Evolutionary conservation across 2,113 vertebrate genomes (phyloP).

Genomic region (Leptobrachium ailaonicum): DNA sequence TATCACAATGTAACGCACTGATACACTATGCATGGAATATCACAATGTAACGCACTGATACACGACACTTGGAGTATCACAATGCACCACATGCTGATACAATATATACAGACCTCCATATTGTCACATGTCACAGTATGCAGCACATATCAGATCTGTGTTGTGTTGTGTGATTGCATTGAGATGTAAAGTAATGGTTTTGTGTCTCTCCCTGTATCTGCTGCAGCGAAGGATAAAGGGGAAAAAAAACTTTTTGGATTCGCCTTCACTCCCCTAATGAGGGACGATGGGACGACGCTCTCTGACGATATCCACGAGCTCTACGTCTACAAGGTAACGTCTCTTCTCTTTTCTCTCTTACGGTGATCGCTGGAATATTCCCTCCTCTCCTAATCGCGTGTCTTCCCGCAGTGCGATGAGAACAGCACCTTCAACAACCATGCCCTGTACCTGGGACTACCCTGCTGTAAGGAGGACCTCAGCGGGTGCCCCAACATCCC

Average conservation of each 20-base stretch:
- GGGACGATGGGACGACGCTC: conserved; percentile 94
- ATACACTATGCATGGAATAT: no score
- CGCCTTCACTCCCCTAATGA: conserved; percentile 92
- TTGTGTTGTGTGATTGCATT: no score
- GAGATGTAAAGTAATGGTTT: no score
- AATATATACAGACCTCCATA: neutral
- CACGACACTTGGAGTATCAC: no score
- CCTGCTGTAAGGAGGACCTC: conserved; percentile 94
- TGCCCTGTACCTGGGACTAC: conserved; percentile 89
- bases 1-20: no score
- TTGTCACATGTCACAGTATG: neutral
- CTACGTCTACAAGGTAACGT: conserved; percentile 90
- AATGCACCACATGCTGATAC: no score
- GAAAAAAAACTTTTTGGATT: conserved; percentile 97
- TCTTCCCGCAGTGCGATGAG: conserved; percentile 83
- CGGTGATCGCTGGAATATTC: neutral
- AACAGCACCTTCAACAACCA: conserved; percentile 95
- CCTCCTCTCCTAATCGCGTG: neutral
- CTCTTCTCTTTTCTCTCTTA: neutral
- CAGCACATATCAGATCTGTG: no score
- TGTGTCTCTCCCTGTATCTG: neutral
- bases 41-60: no score
- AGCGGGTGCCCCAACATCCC: conserved; percentile 89
- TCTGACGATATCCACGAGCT: conserved; percentile 93
- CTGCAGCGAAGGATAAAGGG: conserved; percentile 91